These are phyloP conservation scores for Cebus imitator DNA, from an alignment of 2,113 vertebrate species.

Conservation along the genomic window DNA sequence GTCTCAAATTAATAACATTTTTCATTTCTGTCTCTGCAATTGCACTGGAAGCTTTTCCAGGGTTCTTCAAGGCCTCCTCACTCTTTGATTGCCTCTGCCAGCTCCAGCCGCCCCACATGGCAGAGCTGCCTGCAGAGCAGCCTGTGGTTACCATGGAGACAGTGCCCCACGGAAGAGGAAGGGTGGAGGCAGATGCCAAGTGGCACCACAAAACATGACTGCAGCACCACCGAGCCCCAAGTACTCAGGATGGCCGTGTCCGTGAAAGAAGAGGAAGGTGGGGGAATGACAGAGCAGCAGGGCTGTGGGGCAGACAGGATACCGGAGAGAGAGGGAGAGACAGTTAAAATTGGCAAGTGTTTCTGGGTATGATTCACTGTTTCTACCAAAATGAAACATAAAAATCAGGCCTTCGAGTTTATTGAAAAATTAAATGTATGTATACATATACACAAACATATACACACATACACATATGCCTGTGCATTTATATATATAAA, in stretches of 20 bases:
- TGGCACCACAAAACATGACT: neutral
- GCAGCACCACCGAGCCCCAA: neutral
- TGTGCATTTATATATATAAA: neutral
- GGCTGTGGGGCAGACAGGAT: neutral
- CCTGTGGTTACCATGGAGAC: constrained; percentile 71
- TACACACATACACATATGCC: neutral
- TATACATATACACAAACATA: neutral
- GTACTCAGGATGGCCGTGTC: neutral
- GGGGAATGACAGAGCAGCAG: neutral
- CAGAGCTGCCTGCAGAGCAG: constrained; percentile 54
- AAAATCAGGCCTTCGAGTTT: neutral
- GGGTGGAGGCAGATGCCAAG: neutral
- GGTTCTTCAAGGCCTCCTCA: constrained; percentile 54
- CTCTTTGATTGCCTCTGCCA: constrained; percentile 58
- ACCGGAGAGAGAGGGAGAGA: neutral
- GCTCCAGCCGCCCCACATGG: constrained; percentile 31
- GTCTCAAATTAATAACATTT: constrained; percentile 58
- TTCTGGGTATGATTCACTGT: neutral
- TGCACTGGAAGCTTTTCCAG: constrained; percentile 8
- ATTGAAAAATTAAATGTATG: neutral
- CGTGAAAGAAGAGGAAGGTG: neutral
- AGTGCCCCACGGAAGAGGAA: neutral
- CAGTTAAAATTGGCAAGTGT: neutral
- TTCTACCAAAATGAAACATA: neutral
- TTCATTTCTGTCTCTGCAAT: constrained; percentile 49